Percentiles rank a stretch among this genome's conserved stretches.
Conservation (phyloP, 2,888 invertebrate genomes). For the Lysandra bellargus region DNA sequence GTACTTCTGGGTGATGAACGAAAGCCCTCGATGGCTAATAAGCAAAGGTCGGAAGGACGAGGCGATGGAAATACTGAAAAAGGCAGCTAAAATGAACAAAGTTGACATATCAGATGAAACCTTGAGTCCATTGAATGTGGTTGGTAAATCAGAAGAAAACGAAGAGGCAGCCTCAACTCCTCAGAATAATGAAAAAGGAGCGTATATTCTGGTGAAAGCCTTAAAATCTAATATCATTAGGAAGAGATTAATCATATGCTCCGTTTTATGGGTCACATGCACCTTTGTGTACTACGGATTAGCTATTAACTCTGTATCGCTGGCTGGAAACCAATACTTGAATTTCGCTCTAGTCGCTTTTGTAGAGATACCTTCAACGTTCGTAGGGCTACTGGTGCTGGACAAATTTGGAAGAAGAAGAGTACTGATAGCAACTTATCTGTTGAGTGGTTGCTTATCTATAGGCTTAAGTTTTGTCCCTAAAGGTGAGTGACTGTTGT, state of each 20-base stretch:
- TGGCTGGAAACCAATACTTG: slow-evolving; percentile 87
- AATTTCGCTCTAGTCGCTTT: slow-evolving; percentile 85
- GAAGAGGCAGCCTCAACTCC: slow-evolving; percentile 36
- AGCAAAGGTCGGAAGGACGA: slow-evolving; percentile 84
- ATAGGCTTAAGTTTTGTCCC: slow-evolving; percentile 26
- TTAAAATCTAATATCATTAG: slow-evolving; percentile 78
- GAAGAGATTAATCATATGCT: slow-evolving; percentile 82
- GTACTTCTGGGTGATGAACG: slow-evolving; percentile 86
- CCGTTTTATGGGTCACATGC: slow-evolving; percentile 89
- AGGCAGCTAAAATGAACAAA: slow-evolving; percentile 84
- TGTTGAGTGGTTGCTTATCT: slow-evolving; percentile 77
- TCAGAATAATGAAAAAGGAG: slow-evolving; percentile 40
- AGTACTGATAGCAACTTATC: slow-evolving; percentile 82
- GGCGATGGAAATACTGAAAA: slow-evolving; percentile 82
- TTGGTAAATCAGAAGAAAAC: slow-evolving; percentile 46
- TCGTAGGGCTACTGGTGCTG: slow-evolving; percentile 82
- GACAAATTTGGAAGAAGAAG: slow-evolving; percentile 83
- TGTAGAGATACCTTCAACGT: slow-evolving; percentile 87
- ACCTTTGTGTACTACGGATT: slow-evolving; percentile 90
- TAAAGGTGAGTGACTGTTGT: neutral
- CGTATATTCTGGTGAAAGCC: slow-evolving; percentile 64
- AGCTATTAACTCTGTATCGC: slow-evolving; percentile 87
- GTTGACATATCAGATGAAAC: slow-evolving; percentile 68
- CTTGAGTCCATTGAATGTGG: slow-evolving; percentile 59
- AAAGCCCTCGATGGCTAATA: slow-evolving; percentile 88